A percentile compares a stretch with the other conserved stretches of the same genome.
Evolutionary conservation across 2,113 vertebrate species (phyloP).

Genomic region (Theristicus caerulescens): DNA sequence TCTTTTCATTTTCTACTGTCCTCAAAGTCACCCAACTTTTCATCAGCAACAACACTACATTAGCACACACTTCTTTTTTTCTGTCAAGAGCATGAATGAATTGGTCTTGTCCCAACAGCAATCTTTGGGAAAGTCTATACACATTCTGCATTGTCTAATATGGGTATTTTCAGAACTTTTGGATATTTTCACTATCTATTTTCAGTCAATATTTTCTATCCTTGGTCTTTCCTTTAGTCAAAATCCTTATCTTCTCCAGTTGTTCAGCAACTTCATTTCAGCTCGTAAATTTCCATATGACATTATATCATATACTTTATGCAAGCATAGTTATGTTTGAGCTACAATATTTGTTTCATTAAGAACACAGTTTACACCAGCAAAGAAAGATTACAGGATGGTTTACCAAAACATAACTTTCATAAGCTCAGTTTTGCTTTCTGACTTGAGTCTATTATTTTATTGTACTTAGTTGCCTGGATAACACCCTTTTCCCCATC

Average conservation of each 20-base stretch:
- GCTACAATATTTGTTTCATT: neutral
- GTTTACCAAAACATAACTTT: neutral
- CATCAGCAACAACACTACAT: neutral
- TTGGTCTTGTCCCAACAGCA: neutral
- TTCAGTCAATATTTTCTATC: neutral
- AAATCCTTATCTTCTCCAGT: neutral
- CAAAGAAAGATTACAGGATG: neutral
- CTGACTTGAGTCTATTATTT: neutral
- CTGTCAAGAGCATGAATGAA: neutral
- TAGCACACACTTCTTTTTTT: neutral
- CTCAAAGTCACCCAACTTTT: neutral
- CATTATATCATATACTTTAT: neutral
- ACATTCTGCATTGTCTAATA: neutral
- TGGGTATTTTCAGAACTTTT: neutral
- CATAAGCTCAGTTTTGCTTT: neutral
- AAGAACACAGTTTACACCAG: neutral
- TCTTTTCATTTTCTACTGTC: neutral
- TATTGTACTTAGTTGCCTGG: neutral
- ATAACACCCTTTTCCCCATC: neutral
- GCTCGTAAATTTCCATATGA: neutral
- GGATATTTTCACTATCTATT: neutral
- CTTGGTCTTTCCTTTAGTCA: neutral
- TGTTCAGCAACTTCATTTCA: neutral
- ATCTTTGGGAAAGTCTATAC: neutral
- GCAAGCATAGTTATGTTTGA: neutral